phyloP scores from a whole-genome alignment of 2,113 vertebrate species.

The Apteryx owenii region DNA sequence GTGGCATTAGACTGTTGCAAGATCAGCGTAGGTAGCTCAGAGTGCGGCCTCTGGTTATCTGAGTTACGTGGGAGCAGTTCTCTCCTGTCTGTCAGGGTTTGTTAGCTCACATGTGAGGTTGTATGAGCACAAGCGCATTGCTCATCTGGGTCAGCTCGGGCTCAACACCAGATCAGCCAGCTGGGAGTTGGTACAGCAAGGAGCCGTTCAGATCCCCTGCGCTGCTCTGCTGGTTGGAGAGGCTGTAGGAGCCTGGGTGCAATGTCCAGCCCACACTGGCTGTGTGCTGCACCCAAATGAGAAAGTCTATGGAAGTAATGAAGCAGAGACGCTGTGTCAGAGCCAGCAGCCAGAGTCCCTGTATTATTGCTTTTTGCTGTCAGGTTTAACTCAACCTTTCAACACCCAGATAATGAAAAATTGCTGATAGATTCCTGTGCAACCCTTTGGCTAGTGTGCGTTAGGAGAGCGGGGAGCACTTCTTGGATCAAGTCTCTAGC shows the following conservation, averaged over 20 bases:
- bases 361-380: not conserved
- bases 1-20: not conserved
- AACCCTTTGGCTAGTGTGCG: not conserved
- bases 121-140: not conserved
- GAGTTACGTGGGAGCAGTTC: not conserved
- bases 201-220: fast-evolving
- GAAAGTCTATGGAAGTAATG: not conserved
- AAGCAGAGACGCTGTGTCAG: not conserved
- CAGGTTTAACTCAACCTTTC: not conserved
- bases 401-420: not conserved
- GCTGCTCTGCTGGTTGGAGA: not conserved
- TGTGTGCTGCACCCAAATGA: not conserved
- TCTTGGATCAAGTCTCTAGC: not conserved
- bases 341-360: not conserved
- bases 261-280: not conserved
- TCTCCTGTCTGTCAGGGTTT: not conserved
- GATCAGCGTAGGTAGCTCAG: not conserved
- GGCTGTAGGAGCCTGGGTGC: not conserved
- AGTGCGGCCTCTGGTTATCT: not conserved
- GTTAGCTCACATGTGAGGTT: not conserved
- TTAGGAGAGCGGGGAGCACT: not conserved
- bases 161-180: not conserved
- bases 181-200: not conserved
- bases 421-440: not conserved
- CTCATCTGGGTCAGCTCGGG: not conserved